Evolutionary conservation across 1,140 invertebrate species (phyloP).

Genomic region (Idris sp.): DNA sequence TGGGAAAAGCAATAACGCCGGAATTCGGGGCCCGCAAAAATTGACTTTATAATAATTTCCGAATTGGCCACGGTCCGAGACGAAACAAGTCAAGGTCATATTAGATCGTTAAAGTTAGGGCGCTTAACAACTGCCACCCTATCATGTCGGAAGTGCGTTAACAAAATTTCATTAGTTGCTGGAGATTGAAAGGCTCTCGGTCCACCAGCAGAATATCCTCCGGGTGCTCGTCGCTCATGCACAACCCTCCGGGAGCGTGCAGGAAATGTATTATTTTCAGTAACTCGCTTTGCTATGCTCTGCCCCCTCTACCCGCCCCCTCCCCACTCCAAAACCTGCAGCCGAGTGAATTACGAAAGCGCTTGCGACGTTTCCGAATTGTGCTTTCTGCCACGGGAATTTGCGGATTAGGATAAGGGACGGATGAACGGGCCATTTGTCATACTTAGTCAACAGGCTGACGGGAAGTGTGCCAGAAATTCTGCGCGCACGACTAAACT

Average conservation of each 20-base stretch:
- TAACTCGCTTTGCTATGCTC: slow-evolving; percentile 38
- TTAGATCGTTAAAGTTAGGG: too few relatives aligned
- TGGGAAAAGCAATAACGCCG: slow-evolving; percentile 23
- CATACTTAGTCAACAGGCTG: slow-evolving; percentile 49
- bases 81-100: slow-evolving; percentile 23
- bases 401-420: slow-evolving; percentile 44
- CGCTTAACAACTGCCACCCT: slow-evolving; percentile 43
- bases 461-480: slow-evolving; percentile 34
- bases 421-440: slow-evolving; percentile 53
- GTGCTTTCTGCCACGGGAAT: slow-evolving; percentile 50
- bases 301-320: background rate
- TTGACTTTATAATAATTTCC: slow-evolving; percentile 38
- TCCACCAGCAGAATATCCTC: slow-evolving; percentile 50
- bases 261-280: slow-evolving; percentile 68
- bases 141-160: slow-evolving; percentile 61
- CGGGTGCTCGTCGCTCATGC: slow-evolving; percentile 52
- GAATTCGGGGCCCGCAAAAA: slow-evolving; percentile 37
- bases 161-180: slow-evolving; percentile 57
- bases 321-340: slow-evolving; percentile 17
- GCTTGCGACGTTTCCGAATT: slow-evolving; percentile 48
- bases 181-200: slow-evolving; percentile 55
- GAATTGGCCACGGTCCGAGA: slow-evolving; percentile 48
- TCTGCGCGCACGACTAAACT: slow-evolving; percentile 5
- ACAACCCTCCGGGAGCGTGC: slow-evolving; percentile 49
- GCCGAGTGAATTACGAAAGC: slow-evolving; percentile 62